These are phyloP conservation scores for Cinclus cinclus DNA, from an alignment of 2,113 vertebrate species.

Conservation along the genomic window DNA sequence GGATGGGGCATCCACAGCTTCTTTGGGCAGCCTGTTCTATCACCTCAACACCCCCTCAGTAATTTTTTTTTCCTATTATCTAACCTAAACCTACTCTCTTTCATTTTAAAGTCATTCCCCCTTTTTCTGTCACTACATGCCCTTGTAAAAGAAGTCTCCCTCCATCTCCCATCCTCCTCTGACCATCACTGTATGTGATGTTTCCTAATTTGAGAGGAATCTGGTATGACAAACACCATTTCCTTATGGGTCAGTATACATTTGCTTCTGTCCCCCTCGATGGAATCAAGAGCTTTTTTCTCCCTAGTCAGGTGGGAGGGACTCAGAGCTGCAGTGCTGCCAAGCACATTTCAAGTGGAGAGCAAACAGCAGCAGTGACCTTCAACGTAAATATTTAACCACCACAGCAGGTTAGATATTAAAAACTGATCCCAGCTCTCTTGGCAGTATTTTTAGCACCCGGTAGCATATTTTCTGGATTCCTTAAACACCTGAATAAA, in stretches of 20 bases:
- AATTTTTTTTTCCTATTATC: not conserved
- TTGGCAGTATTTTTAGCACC: not conserved
- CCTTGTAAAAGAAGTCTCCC: not conserved
- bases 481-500: conserved; percentile 34
- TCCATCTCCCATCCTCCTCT: not conserved
- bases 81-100: not conserved
- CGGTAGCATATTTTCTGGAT: not conserved
- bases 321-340: not conserved
- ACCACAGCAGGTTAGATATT: not conserved
- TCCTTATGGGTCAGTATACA: not conserved
- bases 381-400: conserved; percentile 38
- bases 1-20: not conserved
- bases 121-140: not conserved
- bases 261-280: not conserved
- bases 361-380: conserved; percentile 15
- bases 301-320: not conserved
- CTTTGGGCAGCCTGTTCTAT: not conserved
- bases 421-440: not conserved
- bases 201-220: accelerated
- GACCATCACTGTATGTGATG: not conserved
- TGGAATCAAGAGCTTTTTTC: not conserved
- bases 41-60: not conserved
- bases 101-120: not conserved
- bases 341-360: not conserved
- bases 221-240: not conserved